Evolutionary conservation across 2,113 vertebrate genomes (phyloP), one percentile per base, ranked within the genome.

Genomic region (Pogona vitticeps): DNA sequence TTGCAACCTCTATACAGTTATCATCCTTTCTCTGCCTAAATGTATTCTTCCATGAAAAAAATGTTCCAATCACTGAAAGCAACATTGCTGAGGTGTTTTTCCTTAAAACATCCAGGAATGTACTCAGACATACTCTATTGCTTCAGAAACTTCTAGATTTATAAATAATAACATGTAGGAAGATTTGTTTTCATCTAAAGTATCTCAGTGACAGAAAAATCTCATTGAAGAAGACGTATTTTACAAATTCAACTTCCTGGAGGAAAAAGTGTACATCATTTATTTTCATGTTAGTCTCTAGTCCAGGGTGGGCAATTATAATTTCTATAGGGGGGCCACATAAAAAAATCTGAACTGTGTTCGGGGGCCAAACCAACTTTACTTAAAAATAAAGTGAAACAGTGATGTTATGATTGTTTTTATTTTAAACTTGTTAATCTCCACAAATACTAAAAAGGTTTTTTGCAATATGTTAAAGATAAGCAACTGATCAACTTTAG

Each of bases 21-120:
- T 86, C 78, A 38, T 79, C 83, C 26, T 58, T 71, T 40, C 20
- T 52, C 61, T 85, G 28, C 31, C 70, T 59, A 70, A 77, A 71
- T 71, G 31, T 17, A 23, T 70, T 78, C 21, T 70, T 85, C 84
- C 76, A 31, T 70, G 36, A 61, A 85, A 38, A 28, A 52, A 52
- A 52, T 52, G 46, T 70, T 70, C 70, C 46, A 78, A 70, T 78
- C 15, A 28, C 33, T 79, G 65, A 40, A 78, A 59, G 56, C 10
- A n/a, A 58, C 46, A 3, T 6, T n/a, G 26, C 33, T 59, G 5
- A 52, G 31, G 17, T 58, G 3, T 70, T 42, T 52, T 46, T 10
- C 46, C 33, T 9, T 63, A 52, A 52, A 52, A 58, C 23, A 78
- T 40, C 38, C 36, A 40, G 3, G 18, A 28, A 59, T 38, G 33